phyloP scores from a whole-genome alignment of 2,888 invertebrate species.

The Pyrocoelia pectoralis region DNA sequence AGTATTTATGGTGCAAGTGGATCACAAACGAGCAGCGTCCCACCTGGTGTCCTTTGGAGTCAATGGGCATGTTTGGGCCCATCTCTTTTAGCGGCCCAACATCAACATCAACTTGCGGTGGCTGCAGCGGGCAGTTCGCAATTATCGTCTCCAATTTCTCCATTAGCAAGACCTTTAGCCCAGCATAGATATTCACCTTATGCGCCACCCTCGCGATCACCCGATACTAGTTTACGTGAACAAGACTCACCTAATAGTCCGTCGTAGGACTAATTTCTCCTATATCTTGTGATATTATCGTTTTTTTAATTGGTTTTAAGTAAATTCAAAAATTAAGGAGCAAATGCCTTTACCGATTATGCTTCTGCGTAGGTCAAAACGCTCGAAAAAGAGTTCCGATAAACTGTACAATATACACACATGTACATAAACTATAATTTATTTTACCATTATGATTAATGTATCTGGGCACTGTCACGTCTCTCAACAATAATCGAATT shows the following conservation, averaged over 20 bases:
- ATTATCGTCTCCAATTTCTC: constrained; percentile 61
- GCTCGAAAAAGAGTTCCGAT: constrained; percentile 39
- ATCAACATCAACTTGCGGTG: constrained; percentile 66
- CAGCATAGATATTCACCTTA: constrained; percentile 68
- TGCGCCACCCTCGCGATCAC: constrained; percentile 63
- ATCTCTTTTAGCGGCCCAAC: constrained; percentile 67
- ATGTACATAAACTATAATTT: constrained; percentile 54
- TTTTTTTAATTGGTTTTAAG: constrained; percentile 30
- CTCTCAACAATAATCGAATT: constrained; percentile 51
- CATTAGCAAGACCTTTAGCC: constrained; percentile 66
- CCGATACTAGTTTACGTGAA: constrained; percentile 67
- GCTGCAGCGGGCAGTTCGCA: constrained; percentile 63
- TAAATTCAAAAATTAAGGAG: constrained; percentile 13
- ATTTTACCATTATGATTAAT: constrained; percentile 50
- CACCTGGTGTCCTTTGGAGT: constrained; percentile 70
- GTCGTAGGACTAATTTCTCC: constrained; percentile 45
- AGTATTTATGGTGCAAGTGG: constrained; percentile 62
- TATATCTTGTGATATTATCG: constrained; percentile 38
- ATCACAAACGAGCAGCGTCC: constrained; percentile 55
- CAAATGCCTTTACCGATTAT: constrained; percentile 3
- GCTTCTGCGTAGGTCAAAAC: neutral
- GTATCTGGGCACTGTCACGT: constrained; percentile 49
- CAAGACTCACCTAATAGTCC: constrained; percentile 58
- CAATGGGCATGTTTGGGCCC: constrained; percentile 76
- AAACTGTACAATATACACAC: constrained; percentile 48